Evolutionary conservation across 2,888 invertebrate genomes (phyloP), one percentile per base, ranked within the genome.

Genomic region (Temnothorax ravouxi): DNA sequence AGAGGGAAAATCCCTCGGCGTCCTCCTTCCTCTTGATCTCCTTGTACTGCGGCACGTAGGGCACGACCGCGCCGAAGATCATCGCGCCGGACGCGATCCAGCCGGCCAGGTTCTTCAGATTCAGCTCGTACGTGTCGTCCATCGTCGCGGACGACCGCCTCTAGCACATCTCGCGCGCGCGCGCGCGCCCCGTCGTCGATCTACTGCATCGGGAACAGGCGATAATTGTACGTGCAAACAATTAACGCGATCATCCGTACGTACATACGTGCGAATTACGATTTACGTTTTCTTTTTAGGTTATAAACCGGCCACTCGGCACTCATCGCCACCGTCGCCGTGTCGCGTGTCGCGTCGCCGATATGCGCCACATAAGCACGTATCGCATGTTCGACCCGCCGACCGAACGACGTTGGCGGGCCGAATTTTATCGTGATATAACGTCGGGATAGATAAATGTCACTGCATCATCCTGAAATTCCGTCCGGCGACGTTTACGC

Each of bases 1-100:
- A 98, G 67, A 99, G 96, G 0, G 99, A 99, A 95, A 99, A 99
- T 15, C 99, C 99, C 92, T 99, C 99, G 21, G 99, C 97, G 96
- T 99, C 99, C 95, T 98, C 97, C 52, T 98, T 97, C 91, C 96
- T 96, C 94, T 97, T 97, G 86, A 99, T 99, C 95, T 99, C 99
- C 90, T 97, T 96, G 94, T 99, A 99, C 94, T 99, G 99, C 54
- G 99, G 99, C 91, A 99, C 97, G 94, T 99, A 99, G 41, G 99
- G 99, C 87, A 99, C 97, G 59, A 99, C 97, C 90, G 99, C 99
- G 79, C 99, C 99, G 92, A 99, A 96, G 86, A 99, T 97, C 98
- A 99, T 99, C 87, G 98, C 98, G 84, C 97, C 97, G 86, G 98
- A 97, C 90, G 98, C 97, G 81, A 97, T 96, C 97, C 97, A 98